Percentiles rank a stretch among this genome's conserved stretches.
phyloP scores from a whole-genome alignment of 2,888 invertebrate species.

The Itoplectis maculator region DNA sequence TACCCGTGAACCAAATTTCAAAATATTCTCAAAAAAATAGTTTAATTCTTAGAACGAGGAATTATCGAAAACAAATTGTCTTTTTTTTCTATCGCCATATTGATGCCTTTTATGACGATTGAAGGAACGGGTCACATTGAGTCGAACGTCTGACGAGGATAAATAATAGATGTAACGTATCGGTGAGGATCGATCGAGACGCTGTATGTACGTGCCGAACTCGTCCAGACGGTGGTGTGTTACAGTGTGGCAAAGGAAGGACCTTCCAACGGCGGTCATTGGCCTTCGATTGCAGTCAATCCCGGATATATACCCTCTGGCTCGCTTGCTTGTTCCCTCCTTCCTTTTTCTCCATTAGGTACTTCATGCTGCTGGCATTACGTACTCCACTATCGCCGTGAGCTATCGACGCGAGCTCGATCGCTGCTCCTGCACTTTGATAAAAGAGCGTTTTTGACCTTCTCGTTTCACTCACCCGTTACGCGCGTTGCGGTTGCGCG shows the following conservation, averaged over 20 bases:
- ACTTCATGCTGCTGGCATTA: background rate
- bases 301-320: slow-evolving; percentile 21
- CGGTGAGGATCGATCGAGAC: background rate
- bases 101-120: background rate
- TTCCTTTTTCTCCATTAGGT: background rate
- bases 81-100: background rate
- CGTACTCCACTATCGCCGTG: background rate
- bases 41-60: too few relatives aligned
- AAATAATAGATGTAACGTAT: background rate
- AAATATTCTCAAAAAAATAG: too few relatives aligned
- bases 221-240: background rate
- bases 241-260: slow-evolving; percentile 51
- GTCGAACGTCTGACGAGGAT: background rate
- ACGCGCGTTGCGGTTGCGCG: too few relatives aligned
- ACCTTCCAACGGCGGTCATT: slow-evolving; percentile 69
- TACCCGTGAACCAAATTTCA: too few relatives aligned
- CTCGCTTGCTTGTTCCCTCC: slow-evolving; percentile 39
- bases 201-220: background rate
- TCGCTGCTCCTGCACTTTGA: background rate
- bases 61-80: too few relatives aligned
- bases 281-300: slow-evolving; percentile 71
- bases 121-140: background rate
- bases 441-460: background rate
- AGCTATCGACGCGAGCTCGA: background rate
- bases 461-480: background rate